Base-by-base conservation (phyloP, 2,113 vertebrate species). In the Petrocephalus zakoni region DNA sequence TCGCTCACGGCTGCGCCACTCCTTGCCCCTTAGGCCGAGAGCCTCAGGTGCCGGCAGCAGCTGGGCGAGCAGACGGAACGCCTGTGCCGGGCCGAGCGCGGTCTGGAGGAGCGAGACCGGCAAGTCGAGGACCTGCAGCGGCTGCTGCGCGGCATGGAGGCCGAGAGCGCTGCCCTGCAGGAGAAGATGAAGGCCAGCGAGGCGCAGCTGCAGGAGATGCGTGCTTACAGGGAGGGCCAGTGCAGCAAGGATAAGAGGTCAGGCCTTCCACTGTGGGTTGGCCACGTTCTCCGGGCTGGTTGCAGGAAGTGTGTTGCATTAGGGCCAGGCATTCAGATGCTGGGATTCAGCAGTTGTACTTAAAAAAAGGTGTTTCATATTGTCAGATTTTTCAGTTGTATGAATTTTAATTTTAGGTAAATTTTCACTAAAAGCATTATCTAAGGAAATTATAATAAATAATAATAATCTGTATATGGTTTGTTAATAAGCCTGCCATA, bases 141-240 rank as follows among this genome's bases (percentile, higher is more conserved):
- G 52, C 92, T 97, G 85, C 90, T 98, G 93, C 91, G 94, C 0
- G 96, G 95, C 47, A 97, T 98, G 97, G 96, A 97, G 93, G 93
- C 97, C 94, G 98, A 99, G 92, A 97, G 96, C 90, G 90, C 95
- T 92, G 90, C 90, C 61, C 93, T 98, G 92, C 92, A 96, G 93
- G 94, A 90, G 7, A 95, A 95, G 47, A 96, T 97, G 89, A 94
- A 92, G 90, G 95, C 91, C 56, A 94, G 95, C 2, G 97, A 98
- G 87, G 89, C 90, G 0, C 96, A 97, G 91, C 94, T 99, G 68
- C 89, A 92, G 10, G 92, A 95, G 53, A 93, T 98, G 82, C 92
- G 91, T 1, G 93, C 90, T 86, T 89, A 94, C 89, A 94, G 94
- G 47, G 92, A 95, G n/a, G 95, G 96, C 87, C 95, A 95, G 85